Evolutionary conservation across 2,888 invertebrate species (phyloP).

Genomic region (Uloborus plumipes): DNA sequence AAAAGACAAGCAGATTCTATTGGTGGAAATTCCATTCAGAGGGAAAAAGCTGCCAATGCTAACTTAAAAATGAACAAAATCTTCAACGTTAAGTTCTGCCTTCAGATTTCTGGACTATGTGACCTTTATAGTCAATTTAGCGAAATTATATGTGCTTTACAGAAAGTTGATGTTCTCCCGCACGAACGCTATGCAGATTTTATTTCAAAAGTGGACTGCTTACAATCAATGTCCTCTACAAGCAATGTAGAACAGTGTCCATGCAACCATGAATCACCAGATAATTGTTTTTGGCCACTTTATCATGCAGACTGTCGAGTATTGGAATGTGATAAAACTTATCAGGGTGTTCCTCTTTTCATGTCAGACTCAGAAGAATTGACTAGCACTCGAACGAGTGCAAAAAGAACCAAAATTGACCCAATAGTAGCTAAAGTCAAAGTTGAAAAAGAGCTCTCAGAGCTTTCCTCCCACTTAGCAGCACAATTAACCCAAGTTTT

Average conservation of each 20-base stretch:
- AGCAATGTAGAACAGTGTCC: neutral
- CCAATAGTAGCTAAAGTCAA: neutral
- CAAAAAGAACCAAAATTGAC: too few relatives aligned
- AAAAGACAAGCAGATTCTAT: neutral
- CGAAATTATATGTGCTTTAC: conserved; percentile 1
- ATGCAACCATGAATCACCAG: neutral
- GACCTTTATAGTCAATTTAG: conserved; percentile 3
- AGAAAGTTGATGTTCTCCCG: neutral
- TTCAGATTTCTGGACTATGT: neutral
- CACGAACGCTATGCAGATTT: neutral
- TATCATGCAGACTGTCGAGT: neutral
- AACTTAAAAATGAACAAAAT: conserved; percentile 3
- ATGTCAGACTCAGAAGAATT: neutral
- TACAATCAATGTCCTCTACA: conserved; percentile 8
- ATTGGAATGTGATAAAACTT: neutral
- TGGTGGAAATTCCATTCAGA: conserved; percentile 3
- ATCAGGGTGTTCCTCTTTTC: neutral
- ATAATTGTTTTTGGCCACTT: neutral
- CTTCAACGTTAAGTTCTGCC: too few relatives aligned
- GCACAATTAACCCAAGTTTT: neutral
- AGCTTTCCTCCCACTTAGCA: neutral
- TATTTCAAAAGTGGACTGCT: neutral
- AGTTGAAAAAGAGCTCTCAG: neutral
- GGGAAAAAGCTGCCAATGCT: neutral
- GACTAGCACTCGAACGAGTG: neutral